A percentile compares a stretch with the other conserved stretches of the same genome.
phyloP scores from a whole-genome alignment of 2,113 vertebrate species.

The pig (Sus scrofa) region DNA sequence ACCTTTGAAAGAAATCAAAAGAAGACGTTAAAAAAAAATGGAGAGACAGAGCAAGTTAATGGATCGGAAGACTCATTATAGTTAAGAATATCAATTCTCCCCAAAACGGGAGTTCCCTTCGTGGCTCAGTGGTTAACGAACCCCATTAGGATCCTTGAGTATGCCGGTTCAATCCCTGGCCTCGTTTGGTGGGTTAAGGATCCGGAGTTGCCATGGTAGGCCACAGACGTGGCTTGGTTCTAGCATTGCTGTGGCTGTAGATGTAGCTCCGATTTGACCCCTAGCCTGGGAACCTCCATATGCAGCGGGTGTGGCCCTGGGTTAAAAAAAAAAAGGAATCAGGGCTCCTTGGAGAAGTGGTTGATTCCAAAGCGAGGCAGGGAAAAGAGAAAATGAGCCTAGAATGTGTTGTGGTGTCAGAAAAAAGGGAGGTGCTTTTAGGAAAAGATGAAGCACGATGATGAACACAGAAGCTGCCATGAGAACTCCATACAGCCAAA shows the following conservation, averaged over 20 bases:
- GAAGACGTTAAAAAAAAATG: neutral
- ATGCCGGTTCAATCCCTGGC: too few species aligned
- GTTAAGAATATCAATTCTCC: neutral
- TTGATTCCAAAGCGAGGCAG: too few species aligned
- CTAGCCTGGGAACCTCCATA: too few species aligned
- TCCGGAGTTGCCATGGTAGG: too few species aligned
- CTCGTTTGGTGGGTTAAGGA: too few species aligned
- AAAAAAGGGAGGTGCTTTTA: neutral
- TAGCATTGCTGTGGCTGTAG: too few species aligned
- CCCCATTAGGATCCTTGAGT: too few species aligned
- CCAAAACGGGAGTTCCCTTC: neutral
- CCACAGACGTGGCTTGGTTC: too few species aligned
- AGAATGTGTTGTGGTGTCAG: neutral
- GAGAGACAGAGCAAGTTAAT: neutral
- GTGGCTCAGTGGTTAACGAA: too few species aligned
- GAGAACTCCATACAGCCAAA: neutral
- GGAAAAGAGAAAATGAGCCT: neutral
- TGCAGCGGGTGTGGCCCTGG: too few species aligned
- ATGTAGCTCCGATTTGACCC: too few species aligned
- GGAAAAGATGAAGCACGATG: neutral
- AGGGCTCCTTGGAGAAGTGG: neutral
- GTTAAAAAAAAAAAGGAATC: neutral
- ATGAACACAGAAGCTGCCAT: neutral
- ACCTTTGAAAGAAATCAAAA: slow-evolving; percentile 20
- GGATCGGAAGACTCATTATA: neutral